These are phyloP conservation scores for Telenomus remus DNA, from an alignment of 1,140 invertebrate species.

Conservation along the genomic window DNA sequence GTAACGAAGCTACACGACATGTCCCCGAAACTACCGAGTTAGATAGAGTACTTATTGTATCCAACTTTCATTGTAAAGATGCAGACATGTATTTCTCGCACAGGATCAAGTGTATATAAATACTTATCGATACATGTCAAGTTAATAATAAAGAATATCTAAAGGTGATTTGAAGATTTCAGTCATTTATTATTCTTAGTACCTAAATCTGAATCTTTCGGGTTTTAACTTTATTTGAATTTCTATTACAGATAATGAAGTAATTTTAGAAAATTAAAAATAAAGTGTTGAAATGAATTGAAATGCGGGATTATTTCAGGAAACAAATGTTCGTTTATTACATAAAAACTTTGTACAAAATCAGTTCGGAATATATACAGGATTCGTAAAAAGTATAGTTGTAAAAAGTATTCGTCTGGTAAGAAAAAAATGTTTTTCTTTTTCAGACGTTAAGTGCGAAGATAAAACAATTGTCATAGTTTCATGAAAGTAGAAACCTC, in stretches of 20 bases:
- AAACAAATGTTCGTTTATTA: neutral
- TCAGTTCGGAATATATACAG: neutral
- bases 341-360: constrained; percentile 1
- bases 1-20: neutral
- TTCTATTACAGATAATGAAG: too few species aligned
- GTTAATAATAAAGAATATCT: constrained; percentile 47
- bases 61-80: constrained; percentile 39
- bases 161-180: neutral
- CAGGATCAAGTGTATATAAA: constrained; percentile 52
- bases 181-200: too few species aligned
- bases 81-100: constrained; percentile 48
- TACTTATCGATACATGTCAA: constrained; percentile 45
- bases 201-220: too few species aligned
- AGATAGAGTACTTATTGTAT: constrained; percentile 52
- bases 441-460: too few species aligned
- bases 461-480: too few species aligned
- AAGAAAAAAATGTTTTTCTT: too few species aligned
- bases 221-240: too few species aligned
- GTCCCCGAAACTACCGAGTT: constrained; percentile 33
- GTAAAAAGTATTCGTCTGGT: too few species aligned
- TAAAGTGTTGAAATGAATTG: too few species aligned
- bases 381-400: neutral
- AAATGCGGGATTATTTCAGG: neutral
- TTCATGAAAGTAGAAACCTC: too few species aligned
- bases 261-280: too few species aligned